A percentile compares a stretch with the other conserved stretches of the same genome.
These are phyloP conservation scores for Choristoneura fumiferana DNA, from an alignment of 1,140 invertebrate genomes.

Conservation along the genomic window DNA sequence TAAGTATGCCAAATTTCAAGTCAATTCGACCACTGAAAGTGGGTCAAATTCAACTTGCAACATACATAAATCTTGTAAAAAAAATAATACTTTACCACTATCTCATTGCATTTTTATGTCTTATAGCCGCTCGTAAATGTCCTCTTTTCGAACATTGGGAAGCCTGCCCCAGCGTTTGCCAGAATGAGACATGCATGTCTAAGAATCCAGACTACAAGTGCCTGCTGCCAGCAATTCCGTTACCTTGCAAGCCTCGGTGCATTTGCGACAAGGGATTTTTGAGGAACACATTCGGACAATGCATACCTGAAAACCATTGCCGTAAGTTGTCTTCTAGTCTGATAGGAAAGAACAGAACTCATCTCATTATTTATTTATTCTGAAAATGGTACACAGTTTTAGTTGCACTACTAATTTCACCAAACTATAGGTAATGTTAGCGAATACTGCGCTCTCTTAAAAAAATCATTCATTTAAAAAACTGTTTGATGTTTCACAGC, in stretches of 20 bases:
- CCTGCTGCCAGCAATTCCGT: background rate
- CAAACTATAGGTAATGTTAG: too few species aligned
- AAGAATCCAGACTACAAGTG: slow-evolving; percentile 4
- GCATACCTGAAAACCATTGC: slow-evolving; percentile 7
- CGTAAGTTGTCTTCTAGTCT: background rate
- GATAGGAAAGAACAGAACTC: too few species aligned
- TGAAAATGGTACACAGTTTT: too few species aligned
- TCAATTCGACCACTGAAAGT: too few species aligned
- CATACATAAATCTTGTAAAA: too few species aligned
- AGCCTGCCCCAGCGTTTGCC: background rate
- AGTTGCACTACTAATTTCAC: too few species aligned
- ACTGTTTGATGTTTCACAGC: background rate
- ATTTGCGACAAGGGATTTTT: slow-evolving; percentile 13
- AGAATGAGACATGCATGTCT: slow-evolving; percentile 1
- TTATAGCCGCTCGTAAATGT: background rate
- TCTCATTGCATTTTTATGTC: background rate
- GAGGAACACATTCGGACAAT: background rate
- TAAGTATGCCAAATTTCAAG: too few species aligned
- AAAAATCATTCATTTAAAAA: too few species aligned
- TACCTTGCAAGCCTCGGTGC: slow-evolving; percentile 3
- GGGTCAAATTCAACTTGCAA: too few species aligned
- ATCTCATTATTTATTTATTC: too few species aligned
- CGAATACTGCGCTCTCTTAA: too few species aligned
- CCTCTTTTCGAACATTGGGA: background rate
- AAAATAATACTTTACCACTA: too few species aligned